A percentile compares a stretch with the other conserved stretches of the same genome.
These are phyloP conservation scores for Blastobasis adustella DNA, from an alignment of 2,888 invertebrate species.

Conservation along the genomic window DNA sequence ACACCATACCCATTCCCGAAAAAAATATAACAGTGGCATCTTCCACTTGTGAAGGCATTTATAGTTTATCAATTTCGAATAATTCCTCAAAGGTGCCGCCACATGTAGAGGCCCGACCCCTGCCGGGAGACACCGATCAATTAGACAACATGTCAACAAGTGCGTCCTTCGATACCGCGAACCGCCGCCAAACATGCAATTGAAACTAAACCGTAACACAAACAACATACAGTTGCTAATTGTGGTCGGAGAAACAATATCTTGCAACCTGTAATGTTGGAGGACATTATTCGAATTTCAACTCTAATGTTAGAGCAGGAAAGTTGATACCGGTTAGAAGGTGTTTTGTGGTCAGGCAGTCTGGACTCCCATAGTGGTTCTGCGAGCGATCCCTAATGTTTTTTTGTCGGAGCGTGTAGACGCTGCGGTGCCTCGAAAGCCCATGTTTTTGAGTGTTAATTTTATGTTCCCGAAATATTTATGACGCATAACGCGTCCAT, in stretches of 20 bases:
- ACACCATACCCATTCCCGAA: conserved; percentile 32
- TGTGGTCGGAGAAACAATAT: conserved; percentile 30
- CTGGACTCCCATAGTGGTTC: conserved; percentile 44
- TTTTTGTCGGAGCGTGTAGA: conserved; percentile 66
- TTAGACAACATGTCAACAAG: conserved; percentile 75
- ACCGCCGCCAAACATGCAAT: conserved; percentile 24
- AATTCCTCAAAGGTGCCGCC: conserved; percentile 68
- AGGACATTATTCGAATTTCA: conserved; percentile 15
- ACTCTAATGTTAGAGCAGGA: conserved; percentile 22
- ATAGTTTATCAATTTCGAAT: conserved; percentile 71
- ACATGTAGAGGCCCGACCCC: conserved; percentile 60
- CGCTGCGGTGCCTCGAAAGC: conserved; percentile 70
- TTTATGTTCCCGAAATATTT: conserved; percentile 74
- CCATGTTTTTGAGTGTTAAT: conserved; percentile 73
- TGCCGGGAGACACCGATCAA: conserved; percentile 71
- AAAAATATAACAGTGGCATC: conserved; percentile 67
- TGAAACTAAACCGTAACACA: conserved; percentile 54
- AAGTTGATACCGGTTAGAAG: conserved; percentile 12
- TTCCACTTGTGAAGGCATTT: conserved; percentile 64
- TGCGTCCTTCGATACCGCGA: conserved; percentile 65
- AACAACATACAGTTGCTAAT: conserved; percentile 47
- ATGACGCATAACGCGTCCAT: conserved; percentile 71
- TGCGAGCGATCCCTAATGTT: conserved; percentile 59
- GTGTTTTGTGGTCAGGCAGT: conserved; percentile 29
- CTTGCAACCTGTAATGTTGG: conserved; percentile 21